phyloP scores from a whole-genome alignment of 2,797 vertebrate species.

The Orientallactaga sibirica region DNA sequence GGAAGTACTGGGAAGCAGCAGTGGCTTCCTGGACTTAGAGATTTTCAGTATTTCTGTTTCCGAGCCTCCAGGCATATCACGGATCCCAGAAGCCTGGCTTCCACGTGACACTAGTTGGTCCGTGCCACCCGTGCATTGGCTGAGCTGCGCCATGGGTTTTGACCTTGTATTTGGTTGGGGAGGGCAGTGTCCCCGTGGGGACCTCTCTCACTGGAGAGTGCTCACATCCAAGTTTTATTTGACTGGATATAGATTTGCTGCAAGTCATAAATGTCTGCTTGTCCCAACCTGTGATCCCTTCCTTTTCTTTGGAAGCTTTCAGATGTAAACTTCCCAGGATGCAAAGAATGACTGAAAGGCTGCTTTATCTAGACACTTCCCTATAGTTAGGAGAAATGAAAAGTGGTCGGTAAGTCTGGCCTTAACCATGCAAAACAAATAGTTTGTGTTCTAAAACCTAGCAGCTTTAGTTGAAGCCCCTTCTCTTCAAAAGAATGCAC shows the following conservation, averaged over 20 bases:
- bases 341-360: background rate
- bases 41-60: background rate
- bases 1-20: background rate
- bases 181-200: background rate
- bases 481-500: background rate
- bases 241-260: background rate
- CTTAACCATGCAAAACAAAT: too few relatives aligned
- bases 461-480: background rate
- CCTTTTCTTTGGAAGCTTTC: too few relatives aligned
- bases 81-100: background rate
- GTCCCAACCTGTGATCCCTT: too few relatives aligned
- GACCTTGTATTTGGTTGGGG: too few relatives aligned
- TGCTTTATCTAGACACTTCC: fast-evolving
- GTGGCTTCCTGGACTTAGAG: background rate
- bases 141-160: fast-evolving
- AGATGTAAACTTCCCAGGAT: background rate
- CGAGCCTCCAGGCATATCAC: background rate
- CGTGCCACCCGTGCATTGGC: background rate
- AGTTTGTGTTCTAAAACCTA: background rate
- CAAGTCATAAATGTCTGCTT: background rate
- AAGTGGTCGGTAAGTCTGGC: background rate
- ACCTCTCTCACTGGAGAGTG: background rate
- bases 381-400: background rate
- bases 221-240: fast-evolving
- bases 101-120: background rate